Conservation (phyloP, 1,140 invertebrate genomes). For the Hormaphis cornu region DNA sequence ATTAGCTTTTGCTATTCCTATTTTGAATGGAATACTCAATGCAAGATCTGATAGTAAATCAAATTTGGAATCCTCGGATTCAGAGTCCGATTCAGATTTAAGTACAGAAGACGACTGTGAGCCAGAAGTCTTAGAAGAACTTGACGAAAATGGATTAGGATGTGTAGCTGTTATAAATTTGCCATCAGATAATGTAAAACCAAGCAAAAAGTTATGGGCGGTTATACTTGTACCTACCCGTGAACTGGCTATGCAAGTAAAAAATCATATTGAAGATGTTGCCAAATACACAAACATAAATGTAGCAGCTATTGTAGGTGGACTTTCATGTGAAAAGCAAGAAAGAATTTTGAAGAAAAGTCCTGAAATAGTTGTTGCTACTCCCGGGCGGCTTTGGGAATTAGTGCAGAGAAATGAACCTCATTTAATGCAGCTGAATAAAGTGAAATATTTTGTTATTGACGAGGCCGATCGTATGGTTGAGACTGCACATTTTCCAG, state of each 20-base stretch:
- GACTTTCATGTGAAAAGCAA: slow-evolving; percentile 84
- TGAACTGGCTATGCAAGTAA: slow-evolving; percentile 90
- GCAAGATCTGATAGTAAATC: slow-evolving; percentile 39
- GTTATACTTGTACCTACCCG: slow-evolving; percentile 88
- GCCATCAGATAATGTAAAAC: slow-evolving; percentile 34
- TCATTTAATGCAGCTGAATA: slow-evolving; percentile 60
- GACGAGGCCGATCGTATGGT: slow-evolving; percentile 99
- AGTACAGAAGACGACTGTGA: slow-evolving; percentile 41
- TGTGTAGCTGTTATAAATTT: slow-evolving; percentile 37
- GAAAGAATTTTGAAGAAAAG: slow-evolving; percentile 66
- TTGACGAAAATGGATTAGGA: slow-evolving; percentile 39
- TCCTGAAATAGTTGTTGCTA: slow-evolving; percentile 91
- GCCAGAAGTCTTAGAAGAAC: slow-evolving; percentile 40
- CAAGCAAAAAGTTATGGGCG: slow-evolving; percentile 51
- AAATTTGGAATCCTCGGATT: neutral
- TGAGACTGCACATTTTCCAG: slow-evolving; percentile 91
- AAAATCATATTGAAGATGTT: slow-evolving; percentile 68
- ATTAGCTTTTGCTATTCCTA: slow-evolving; percentile 89
- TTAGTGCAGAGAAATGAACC: slow-evolving; percentile 66
- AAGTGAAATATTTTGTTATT: slow-evolving; percentile 75
- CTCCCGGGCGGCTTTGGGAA: slow-evolving; percentile 93
- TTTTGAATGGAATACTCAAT: slow-evolving; percentile 72
- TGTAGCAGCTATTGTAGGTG: slow-evolving; percentile 75
- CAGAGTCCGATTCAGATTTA: slow-evolving; percentile 39
- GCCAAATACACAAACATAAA: slow-evolving; percentile 70